These are phyloP conservation scores for Drosophila eugracilis DNA, from an alignment of 1,140 invertebrate species.

Conservation along the genomic window DNA sequence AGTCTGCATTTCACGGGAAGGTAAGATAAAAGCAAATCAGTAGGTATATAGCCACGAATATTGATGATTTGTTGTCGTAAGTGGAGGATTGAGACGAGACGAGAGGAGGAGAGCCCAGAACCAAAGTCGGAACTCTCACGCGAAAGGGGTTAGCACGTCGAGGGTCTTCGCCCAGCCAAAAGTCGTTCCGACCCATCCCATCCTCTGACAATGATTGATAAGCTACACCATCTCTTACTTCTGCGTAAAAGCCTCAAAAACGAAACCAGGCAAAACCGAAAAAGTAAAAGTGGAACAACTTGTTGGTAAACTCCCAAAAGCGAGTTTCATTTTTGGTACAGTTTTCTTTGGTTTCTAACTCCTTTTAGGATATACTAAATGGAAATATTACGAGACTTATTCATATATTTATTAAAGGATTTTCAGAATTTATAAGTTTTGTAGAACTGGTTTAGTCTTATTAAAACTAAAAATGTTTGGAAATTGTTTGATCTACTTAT, in stretches of 20 bases:
- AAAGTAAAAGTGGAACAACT: conserved; percentile 76
- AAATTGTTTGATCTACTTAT: no score
- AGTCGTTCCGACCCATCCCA: conserved; percentile 53
- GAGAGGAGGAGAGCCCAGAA: conserved; percentile 27
- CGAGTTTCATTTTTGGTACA: conserved; percentile 35
- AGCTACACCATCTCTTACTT: conserved; percentile 77
- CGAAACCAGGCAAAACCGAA: conserved; percentile 36
- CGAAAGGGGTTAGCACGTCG: conserved; percentile 66
- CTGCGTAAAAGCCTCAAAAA: conserved; percentile 59
- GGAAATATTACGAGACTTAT: neutral
- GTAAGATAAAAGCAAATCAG: conserved; percentile 59
- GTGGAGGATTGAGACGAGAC: conserved; percentile 13
- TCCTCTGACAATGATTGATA: conserved; percentile 80
- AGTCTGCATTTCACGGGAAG: conserved; percentile 71
- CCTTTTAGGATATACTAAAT: neutral
- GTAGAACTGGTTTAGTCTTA: no score
- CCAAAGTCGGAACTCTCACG: conserved; percentile 49
- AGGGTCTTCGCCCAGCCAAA: conserved; percentile 59
- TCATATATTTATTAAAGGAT: no score
- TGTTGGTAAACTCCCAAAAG: conserved; percentile 39
- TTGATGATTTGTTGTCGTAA: conserved; percentile 71
- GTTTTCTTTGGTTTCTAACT: conserved; percentile 14
- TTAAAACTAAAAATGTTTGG: no score
- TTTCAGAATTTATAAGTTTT: no score
- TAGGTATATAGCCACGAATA: conserved; percentile 48